phyloP scores from a whole-genome alignment of 2,888 invertebrate species.

The Blastobasis lacticolella region DNA sequence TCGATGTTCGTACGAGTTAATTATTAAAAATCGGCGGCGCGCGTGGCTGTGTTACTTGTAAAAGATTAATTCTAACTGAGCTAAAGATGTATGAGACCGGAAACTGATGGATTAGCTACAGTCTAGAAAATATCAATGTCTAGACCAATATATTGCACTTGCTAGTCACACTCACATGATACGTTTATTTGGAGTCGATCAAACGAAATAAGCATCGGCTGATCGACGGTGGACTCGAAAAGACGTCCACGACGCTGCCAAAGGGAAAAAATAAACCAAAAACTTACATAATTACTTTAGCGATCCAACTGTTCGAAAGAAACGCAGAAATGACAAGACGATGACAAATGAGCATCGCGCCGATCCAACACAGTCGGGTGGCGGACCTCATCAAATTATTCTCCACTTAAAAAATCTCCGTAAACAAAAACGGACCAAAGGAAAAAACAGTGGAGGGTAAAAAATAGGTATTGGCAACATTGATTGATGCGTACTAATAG shows the following conservation, averaged over 20 bases:
- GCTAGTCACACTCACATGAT: slow-evolving; percentile 14
- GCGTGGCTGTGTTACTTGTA: too few relatives aligned
- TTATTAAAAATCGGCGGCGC: background rate
- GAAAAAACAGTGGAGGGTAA: slow-evolving; percentile 63
- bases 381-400: slow-evolving; percentile 74
- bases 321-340: slow-evolving; percentile 74
- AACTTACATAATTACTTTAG: slow-evolving; percentile 69
- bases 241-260: slow-evolving; percentile 26
- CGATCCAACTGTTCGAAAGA: slow-evolving; percentile 69
- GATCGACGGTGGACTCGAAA: slow-evolving; percentile 30
- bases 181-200: slow-evolving; percentile 21
- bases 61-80: too few relatives aligned
- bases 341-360: slow-evolving; percentile 71
- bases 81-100: too few relatives aligned
- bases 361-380: slow-evolving; percentile 69
- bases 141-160: slow-evolving; percentile 10
- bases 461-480: slow-evolving; percentile 75
- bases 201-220: slow-evolving; percentile 14
- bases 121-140: too few relatives aligned
- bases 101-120: background rate
- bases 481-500: slow-evolving; percentile 75
- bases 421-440: slow-evolving; percentile 67
- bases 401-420: slow-evolving; percentile 72
- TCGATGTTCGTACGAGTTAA: slow-evolving; percentile 7
- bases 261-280: slow-evolving; percentile 58